Evolutionary conservation across 2,113 vertebrate species (phyloP).

Genomic region (Sorex araneus): DNA sequence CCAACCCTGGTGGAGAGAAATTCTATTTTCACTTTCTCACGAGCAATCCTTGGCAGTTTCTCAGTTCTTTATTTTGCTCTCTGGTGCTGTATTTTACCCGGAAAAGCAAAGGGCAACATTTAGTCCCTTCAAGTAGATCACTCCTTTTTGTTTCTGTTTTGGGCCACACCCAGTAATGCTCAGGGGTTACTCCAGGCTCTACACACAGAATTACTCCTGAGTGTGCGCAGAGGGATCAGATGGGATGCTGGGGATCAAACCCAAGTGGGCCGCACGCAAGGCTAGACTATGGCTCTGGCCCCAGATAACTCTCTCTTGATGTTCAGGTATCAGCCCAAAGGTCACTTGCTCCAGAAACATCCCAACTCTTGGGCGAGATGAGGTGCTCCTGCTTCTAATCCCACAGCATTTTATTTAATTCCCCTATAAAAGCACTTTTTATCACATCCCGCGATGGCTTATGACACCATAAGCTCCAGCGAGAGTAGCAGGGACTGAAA

Average conservation of each 20-base stretch:
- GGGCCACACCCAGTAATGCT: no score
- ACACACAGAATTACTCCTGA: no score
- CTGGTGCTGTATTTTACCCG: slow-evolving; percentile 35
- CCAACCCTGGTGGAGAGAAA: slow-evolving; percentile 37
- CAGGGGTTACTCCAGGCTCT: no score
- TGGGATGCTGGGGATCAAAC: no score
- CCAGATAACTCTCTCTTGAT: slow-evolving; percentile 30
- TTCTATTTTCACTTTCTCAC: slow-evolving; percentile 13
- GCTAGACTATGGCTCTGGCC: no score
- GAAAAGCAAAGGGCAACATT: slow-evolving; percentile 23
- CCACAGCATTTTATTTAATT: neutral
- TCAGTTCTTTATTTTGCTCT: slow-evolving; percentile 50
- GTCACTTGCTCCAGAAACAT: slow-evolving; percentile 28
- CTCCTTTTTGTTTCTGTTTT: no score
- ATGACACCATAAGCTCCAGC: slow-evolving; percentile 46
- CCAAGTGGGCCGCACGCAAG: no score
- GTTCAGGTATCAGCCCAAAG: slow-evolving; percentile 57
- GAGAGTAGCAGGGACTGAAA: neutral
- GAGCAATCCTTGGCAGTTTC: slow-evolving; percentile 43
- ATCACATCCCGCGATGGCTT: neutral
- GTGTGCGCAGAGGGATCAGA: no score
- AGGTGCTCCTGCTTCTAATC: slow-evolving; percentile 35
- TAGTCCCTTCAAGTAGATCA: slow-evolving; percentile 31
- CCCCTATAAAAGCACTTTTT: slow-evolving; percentile 35
- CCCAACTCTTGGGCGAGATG: slow-evolving; percentile 7